A percentile compares a stretch with the other conserved stretches of the same genome.
Conservation (phyloP, 2,888 invertebrate genomes). For the Phortica magna region DNA sequence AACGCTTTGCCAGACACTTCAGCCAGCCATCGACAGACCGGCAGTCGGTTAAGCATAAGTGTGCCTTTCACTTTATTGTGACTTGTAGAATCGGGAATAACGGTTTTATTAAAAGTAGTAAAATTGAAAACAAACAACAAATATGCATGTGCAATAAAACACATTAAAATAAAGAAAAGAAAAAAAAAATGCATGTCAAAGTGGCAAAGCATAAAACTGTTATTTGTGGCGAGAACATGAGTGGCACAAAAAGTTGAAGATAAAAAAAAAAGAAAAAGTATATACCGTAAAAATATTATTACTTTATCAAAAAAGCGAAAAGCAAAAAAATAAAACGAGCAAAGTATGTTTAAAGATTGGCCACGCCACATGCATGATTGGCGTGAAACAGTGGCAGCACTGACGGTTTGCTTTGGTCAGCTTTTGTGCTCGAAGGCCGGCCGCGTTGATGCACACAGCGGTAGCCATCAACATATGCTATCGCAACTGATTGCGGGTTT, state of each 20-base stretch:
- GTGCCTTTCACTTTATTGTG: constrained; percentile 24
- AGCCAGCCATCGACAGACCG: constrained; percentile 1
- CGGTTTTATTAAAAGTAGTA: neutral
- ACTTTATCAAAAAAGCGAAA: neutral
- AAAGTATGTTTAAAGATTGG: constrained; percentile 4
- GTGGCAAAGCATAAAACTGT: constrained; percentile 14
- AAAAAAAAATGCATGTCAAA: constrained; percentile 23
- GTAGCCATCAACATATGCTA: constrained; percentile 16
- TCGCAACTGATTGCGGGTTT: neutral
- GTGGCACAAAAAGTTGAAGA: neutral
- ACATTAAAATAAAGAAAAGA: too few species aligned
- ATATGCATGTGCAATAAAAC: neutral
- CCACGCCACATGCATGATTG: constrained; percentile 40
- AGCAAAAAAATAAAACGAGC: constrained; percentile 6
- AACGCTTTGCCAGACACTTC: constrained; percentile 37
- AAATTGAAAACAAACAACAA: constrained; percentile 11
- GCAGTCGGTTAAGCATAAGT: neutral
- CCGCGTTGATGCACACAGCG: constrained; percentile 3
- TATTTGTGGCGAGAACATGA: constrained; percentile 1
- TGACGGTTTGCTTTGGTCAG: constrained; percentile 8
- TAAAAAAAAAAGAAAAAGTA: neutral
- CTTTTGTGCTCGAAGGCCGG: neutral
- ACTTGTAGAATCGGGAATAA: neutral
- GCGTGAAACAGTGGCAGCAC: constrained; percentile 20
- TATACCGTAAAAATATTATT: neutral